Evolutionary conservation across 2,888 invertebrate species (phyloP).

Genomic region (Lamellibrachia columna): DNA sequence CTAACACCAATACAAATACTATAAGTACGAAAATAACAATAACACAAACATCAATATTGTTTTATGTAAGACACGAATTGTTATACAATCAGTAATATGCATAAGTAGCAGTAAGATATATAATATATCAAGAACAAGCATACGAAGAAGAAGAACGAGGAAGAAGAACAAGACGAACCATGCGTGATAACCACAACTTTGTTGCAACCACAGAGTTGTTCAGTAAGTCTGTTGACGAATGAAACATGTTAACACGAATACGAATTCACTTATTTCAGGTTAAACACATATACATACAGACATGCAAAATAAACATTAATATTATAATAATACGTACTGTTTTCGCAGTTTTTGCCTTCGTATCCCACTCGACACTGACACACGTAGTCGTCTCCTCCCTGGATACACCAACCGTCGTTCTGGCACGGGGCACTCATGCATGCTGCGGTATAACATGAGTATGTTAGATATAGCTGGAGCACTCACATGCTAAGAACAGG

Average conservation of each 20-base stretch:
- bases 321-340: not conserved
- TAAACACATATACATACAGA: too few relatives aligned
- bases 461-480: not conserved
- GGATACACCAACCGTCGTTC: conserved; percentile 25
- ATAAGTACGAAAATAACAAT: too few relatives aligned
- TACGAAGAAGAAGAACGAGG: not conserved
- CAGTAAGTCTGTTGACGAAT: not conserved
- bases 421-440: conserved; percentile 20
- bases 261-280: too few relatives aligned
- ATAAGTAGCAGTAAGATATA: too few relatives aligned
- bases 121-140: too few relatives aligned
- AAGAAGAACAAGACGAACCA: not conserved
- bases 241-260: too few relatives aligned
- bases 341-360: conserved; percentile 23
- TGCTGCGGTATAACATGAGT: not conserved
- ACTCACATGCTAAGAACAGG: not conserved
- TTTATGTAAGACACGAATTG: too few relatives aligned
- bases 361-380: conserved; percentile 18
- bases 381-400: not conserved
- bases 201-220: not conserved
- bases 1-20: too few relatives aligned
- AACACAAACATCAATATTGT: too few relatives aligned
- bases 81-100: too few relatives aligned
- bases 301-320: too few relatives aligned
- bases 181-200: not conserved